phyloP scores from a whole-genome alignment of 1,140 invertebrate genomes.

The Triops longicaudatus region DNA sequence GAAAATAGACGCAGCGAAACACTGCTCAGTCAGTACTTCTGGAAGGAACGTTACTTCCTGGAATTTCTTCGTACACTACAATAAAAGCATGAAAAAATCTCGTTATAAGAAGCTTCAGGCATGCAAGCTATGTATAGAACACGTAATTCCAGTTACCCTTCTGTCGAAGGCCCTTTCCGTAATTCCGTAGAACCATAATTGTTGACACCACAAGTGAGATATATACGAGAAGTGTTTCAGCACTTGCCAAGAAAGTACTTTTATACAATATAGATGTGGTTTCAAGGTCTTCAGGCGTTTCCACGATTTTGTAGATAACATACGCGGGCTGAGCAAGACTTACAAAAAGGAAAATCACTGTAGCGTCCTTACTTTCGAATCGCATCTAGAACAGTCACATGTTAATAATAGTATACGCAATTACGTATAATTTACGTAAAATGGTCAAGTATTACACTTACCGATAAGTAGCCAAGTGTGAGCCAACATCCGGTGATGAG shows the following conservation, averaged over 20 bases:
- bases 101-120: no score
- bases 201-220: not conserved
- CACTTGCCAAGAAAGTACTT: not conserved
- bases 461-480: not conserved
- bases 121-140: no score
- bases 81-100: not conserved
- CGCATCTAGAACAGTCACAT: slow-evolving; percentile 12
- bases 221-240: not conserved
- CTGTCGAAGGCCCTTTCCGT: slow-evolving; percentile 21
- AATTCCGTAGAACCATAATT: slow-evolving; percentile 13
- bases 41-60: not conserved
- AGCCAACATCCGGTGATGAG: slow-evolving; percentile 17
- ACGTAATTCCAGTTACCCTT: not conserved
- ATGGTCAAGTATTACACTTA: not conserved
- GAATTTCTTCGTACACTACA: slow-evolving; percentile 12
- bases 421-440: not conserved
- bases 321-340: slow-evolving; percentile 5
- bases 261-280: slow-evolving; percentile 16
- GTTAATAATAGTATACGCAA: not conserved
- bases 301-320: not conserved
- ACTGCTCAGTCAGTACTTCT: not conserved
- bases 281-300: not conserved
- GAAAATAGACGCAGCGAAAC: not conserved
- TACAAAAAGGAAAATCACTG: slow-evolving; percentile 7
- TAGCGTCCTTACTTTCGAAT: slow-evolving; percentile 18